Base-by-base conservation (phyloP, 1,140 invertebrate species). In the Psilanteris sp. region DNA sequence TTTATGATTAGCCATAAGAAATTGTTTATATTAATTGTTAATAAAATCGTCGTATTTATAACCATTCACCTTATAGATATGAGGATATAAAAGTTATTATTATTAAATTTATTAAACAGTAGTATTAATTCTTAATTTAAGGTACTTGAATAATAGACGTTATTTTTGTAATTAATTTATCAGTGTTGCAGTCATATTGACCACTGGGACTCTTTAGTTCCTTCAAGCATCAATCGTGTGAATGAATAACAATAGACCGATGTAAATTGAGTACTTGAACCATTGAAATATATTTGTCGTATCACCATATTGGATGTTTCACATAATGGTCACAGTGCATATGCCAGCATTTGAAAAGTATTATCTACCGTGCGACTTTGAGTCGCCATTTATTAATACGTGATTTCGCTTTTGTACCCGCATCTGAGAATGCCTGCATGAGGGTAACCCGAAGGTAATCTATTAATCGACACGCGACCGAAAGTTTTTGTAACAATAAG, bases 381-480 rank as follows among this genome's bases (percentile, higher is more conserved):
- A 31, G 13, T 7, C 27, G 10, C 8, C 7, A 50, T 48, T 48
- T 34, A 37, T 41, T 29, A 31, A 26, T n/a, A 29, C 9, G 44
- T 39, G 57, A 50, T 50, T 29, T 50, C 34, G 16, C 34, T 50
- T 48, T 62, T 62, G 26, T 50, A 6, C 44, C 57, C 34, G 10
- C 43, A 62, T 50, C 2, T 22, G 22, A 46, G 18, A 20, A 50
- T 24, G 34, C 43, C 26, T 41, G 43, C 44, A 62, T 62, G 44
- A 50, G 32, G 57, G 57, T n/a, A 39, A 50, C 8, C 22, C n/a
- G 22, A 50, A 39, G 24, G 43, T 62, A 50, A 62, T 62, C 29
- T 62, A 50, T 50, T 44, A 62, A 50, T 62, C 57, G 57, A 50
- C 57, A 50, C 57, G 34, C 43, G 57, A 62, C 44, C 27, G 10